Conservation (phyloP, 2,797 vertebrate species). For the Artibeus jamaicensis region DNA sequence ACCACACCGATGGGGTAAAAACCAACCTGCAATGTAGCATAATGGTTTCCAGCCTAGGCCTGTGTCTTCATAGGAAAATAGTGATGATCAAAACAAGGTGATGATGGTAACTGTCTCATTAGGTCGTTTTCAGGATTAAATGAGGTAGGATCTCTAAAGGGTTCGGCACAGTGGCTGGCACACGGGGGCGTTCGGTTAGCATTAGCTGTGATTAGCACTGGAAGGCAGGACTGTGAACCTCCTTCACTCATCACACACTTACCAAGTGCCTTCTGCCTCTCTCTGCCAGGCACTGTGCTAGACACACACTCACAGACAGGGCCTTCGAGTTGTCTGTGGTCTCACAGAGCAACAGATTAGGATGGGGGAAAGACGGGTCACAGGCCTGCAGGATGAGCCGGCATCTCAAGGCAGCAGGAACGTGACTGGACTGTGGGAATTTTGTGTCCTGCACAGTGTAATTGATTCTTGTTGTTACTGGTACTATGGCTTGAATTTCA, state of each 20-base stretch:
- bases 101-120: not conserved
- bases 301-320: not conserved
- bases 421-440: not conserved
- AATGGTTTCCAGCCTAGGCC: not conserved
- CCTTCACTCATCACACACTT: too few species aligned
- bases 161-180: not conserved
- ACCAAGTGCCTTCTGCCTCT: not conserved
- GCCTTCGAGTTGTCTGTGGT: not conserved
- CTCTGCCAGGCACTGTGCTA: not conserved
- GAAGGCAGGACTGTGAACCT: not conserved
- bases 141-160: not conserved
- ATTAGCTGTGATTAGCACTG: not conserved
- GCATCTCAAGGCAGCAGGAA: not conserved
- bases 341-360: not conserved
- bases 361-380: not conserved
- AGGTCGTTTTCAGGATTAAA: not conserved
- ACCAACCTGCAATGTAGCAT: not conserved
- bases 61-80: slow-evolving; percentile 2
- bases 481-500: not conserved
- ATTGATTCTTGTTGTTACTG: not conserved
- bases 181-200: not conserved
- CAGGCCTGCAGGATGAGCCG: not conserved
- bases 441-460: not conserved
- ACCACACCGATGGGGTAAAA: not conserved
- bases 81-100: not conserved